These are phyloP conservation scores for Caenorhabditis imperialis DNA, from an alignment of 2,888 invertebrate species.

Conservation along the genomic window DNA sequence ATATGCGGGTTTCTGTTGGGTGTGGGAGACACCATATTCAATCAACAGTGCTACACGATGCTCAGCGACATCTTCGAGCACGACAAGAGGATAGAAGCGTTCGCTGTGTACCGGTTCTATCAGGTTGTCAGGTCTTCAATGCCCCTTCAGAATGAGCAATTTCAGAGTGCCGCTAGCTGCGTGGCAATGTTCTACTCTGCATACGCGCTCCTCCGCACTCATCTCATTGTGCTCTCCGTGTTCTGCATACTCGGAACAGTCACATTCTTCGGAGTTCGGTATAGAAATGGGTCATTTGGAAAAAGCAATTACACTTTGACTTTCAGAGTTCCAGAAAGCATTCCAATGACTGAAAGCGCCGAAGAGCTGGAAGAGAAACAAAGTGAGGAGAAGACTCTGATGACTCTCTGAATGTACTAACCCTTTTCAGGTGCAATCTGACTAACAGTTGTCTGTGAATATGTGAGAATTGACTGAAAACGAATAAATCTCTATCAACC, in stretches of 20 bases:
- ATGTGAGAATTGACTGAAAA: too few relatives aligned
- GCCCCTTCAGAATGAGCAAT: neutral
- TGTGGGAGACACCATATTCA: conserved; percentile 47
- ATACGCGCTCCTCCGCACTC: conserved; percentile 12
- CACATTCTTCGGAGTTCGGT: conserved; percentile 48
- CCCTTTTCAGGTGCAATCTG: too few relatives aligned
- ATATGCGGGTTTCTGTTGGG: conserved; percentile 40
- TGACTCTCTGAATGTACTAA: too few relatives aligned
- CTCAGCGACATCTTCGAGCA: conserved; percentile 47
- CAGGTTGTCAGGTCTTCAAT: too few relatives aligned
- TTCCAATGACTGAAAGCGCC: too few relatives aligned
- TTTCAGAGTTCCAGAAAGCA: too few relatives aligned
- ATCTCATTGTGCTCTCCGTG: conserved; percentile 12
- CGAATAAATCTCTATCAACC: too few relatives aligned
- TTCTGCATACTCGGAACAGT: conserved; percentile 28
- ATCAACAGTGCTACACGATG: conserved; percentile 53
- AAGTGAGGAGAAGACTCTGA: too few relatives aligned
- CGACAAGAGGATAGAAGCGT: conserved; percentile 46
- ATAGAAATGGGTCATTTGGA: neutral
- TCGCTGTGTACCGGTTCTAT: conserved; percentile 52
- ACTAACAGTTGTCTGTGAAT: too few relatives aligned
- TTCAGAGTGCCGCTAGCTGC: conserved; percentile 45
- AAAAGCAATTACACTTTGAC: too few relatives aligned
- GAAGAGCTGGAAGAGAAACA: too few relatives aligned
- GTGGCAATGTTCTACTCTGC: conserved; percentile 43